A percentile compares a stretch with the other conserved stretches of the same genome.
phyloP scores from a whole-genome alignment of 2,113 vertebrate species.

The Mohoua ochrocephala region DNA sequence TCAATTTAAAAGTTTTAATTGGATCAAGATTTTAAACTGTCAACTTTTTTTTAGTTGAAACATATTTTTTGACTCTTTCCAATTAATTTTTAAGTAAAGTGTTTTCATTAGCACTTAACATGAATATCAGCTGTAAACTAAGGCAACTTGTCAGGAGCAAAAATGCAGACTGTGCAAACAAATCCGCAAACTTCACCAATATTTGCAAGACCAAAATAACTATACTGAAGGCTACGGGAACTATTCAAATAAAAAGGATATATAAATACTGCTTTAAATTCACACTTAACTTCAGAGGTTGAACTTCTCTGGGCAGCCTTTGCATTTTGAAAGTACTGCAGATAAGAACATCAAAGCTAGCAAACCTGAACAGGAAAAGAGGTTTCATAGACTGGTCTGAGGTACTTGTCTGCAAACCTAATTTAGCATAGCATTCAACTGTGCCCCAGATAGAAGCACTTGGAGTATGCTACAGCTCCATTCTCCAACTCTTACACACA shows the following conservation, averaged over 20 bases:
- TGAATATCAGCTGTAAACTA: neutral
- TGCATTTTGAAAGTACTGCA: neutral
- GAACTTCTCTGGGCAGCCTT: neutral
- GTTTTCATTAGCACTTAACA: neutral
- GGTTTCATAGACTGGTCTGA: neutral
- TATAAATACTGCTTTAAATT: neutral
- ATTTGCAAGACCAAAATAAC: neutral
- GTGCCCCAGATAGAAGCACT: neutral
- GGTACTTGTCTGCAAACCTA: neutral
- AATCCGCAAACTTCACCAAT: neutral
- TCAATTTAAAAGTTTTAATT: neutral
- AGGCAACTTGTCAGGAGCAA: neutral
- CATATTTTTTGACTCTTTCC: neutral
- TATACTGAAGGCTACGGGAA: neutral
- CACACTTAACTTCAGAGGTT: neutral
- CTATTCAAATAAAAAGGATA: neutral
- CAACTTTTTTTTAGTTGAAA: neutral
- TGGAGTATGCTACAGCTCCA: neutral
- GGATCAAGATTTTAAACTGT: neutral
- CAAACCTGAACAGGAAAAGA: neutral
- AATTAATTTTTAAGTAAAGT: neutral
- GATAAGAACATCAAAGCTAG: constrained; percentile 29
- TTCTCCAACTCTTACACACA: neutral
- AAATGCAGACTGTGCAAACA: neutral
- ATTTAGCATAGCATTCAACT: neutral